Evolutionary conservation across 2,797 vertebrate species (phyloP).

Genomic region (Chelonia mydas): DNA sequence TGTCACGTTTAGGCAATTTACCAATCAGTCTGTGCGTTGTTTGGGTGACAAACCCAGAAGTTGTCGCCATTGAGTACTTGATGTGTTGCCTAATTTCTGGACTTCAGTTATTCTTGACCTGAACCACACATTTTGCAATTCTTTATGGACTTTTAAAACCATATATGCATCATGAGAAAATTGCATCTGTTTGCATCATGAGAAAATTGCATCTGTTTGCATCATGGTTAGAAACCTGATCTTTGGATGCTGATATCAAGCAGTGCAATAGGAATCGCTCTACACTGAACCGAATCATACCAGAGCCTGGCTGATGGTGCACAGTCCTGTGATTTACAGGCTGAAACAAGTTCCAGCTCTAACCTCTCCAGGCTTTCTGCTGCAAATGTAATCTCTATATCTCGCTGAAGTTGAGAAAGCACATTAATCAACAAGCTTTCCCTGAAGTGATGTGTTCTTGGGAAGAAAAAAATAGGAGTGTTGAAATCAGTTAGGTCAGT

Average conservation of each 20-base stretch:
- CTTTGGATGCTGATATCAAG: conserved; percentile 41
- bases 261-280: conserved; percentile 65
- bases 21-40: conserved; percentile 49
- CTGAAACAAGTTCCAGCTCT: conserved; percentile 60
- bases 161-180: conserved; percentile 47
- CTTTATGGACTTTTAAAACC: conserved; percentile 68
- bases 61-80: conserved; percentile 51
- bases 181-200: conserved; percentile 2
- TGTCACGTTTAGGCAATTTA: conserved; percentile 59
- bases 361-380: conserved; percentile 41
- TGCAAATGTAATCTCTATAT: conserved; percentile 46
- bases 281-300: conserved; percentile 60
- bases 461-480: conserved; percentile 9
- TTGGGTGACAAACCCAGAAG: conserved; percentile 64
- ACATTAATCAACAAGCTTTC: conserved; percentile 40
- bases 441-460: conserved; percentile 23
- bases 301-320: conserved; percentile 42
- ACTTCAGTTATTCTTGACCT: conserved; percentile 67
- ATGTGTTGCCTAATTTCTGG: conserved; percentile 69
- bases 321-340: conserved; percentile 60
- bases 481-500: background rate
- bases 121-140: conserved; percentile 58
- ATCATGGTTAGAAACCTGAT: conserved; percentile 52
- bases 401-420: conserved; percentile 38
- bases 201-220: conserved; percentile 68